Base-by-base conservation (phyloP, 1,140 invertebrate genomes). In the Ctenoplectra terminalis region DNA sequence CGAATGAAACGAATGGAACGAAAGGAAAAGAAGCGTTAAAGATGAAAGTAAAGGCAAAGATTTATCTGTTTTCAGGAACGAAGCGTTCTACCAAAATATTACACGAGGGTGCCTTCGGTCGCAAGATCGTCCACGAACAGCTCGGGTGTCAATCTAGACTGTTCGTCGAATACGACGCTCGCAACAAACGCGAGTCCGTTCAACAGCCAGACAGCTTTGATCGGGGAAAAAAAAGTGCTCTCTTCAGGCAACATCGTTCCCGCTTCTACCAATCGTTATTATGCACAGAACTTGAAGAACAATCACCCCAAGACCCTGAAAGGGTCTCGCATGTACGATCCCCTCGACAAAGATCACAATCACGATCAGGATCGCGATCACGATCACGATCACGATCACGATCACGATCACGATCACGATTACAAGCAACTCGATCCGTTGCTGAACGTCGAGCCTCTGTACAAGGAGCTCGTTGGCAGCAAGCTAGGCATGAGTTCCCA, bases 131-230 rank as follows among this genome's bases (percentile, higher is more conserved):
- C 90, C 13, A 94, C 95, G 31, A 94, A 94, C 74, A 94, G 93
- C 88, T 95, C 95, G 26, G 94, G 90, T 23, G 86, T 95, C 40
- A 94, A 92, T 26, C 93, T 94, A 43, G 95, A 95, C 46, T 95
- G 94, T 78, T 94, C 95, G 31, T 95, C 95, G 23, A 95, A 94
- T 71, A 92, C 94, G 15, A 95, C 95, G 40, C 92, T 95, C 64
- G 91, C 93, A 50, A 95, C 95, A 7, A 95, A 94, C 81, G 89
- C 89, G 75, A 95, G 95, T 87, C 93, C 94, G 8, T 94, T 94
- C 91, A 93, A 93, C 89, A 94, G 93, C 70, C 93, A 94, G 29
- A 89, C 90, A 13, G 87, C 91, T 0, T 74, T 93, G 1, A 83
- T 92, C 52, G 70, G 82, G 15, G 89, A 93, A 37, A 90, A 87